These are phyloP conservation scores for crab-eating macaque (Macaca fascicularis) DNA, from an alignment of 2,113 vertebrate genomes.

Conservation along the genomic window DNA sequence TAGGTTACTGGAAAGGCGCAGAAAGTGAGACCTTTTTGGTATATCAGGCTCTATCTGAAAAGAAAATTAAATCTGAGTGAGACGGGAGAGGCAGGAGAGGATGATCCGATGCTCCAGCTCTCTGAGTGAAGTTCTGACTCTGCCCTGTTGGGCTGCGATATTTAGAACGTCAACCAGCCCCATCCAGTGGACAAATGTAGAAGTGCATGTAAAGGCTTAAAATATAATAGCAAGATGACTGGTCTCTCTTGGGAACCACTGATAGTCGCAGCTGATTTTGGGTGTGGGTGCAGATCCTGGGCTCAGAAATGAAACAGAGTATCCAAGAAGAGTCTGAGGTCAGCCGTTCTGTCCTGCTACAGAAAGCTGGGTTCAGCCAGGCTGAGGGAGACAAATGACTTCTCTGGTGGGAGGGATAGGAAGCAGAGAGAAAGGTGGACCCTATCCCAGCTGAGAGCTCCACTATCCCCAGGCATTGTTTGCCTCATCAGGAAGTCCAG, in stretches of 20 bases:
- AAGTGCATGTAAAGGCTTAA: background rate
- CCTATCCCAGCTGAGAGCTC: background rate
- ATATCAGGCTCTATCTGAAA: background rate
- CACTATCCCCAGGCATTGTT: background rate
- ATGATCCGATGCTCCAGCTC: no score
- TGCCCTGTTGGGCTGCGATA: fast-evolving
- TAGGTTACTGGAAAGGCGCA: background rate
- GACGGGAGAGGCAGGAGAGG: no score
- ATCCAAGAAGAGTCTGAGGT: background rate
- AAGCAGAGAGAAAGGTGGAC: background rate
- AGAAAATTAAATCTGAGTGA: background rate
- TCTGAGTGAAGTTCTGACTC: background rate
- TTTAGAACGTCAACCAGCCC: background rate
- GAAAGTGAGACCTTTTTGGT: background rate
- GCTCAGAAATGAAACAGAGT: background rate
- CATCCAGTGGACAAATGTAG: background rate
- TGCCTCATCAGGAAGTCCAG: no score
- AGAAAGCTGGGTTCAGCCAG: background rate
- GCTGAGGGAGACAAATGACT: background rate
- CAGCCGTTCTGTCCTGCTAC: background rate
- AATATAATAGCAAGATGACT: no score
- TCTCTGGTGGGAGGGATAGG: background rate
- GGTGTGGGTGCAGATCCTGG: background rate
- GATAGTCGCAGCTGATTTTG: background rate
- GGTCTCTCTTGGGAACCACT: background rate